Conservation (phyloP, 2,113 vertebrate species). For the Danionella cerebrum region DNA sequence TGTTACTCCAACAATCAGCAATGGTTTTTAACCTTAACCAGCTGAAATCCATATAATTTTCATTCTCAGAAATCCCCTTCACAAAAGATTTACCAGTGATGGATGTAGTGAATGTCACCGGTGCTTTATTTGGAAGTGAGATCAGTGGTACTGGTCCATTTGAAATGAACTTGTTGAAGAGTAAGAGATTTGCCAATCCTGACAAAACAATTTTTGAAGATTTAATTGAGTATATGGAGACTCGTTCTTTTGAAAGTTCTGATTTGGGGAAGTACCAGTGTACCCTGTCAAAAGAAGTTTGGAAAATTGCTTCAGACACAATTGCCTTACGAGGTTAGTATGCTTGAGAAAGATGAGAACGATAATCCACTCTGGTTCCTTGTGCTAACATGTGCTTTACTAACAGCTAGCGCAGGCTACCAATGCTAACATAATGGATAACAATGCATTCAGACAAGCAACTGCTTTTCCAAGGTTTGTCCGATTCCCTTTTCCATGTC, state of each 20-base stretch:
- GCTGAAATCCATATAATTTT: conserved; percentile 33
- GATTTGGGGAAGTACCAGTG: conserved; percentile 87
- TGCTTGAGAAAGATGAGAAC: conserved; percentile 7
- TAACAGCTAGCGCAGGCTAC: conserved; percentile 27
- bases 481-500: background rate
- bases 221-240: conserved; percentile 73
- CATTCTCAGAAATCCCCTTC: conserved; percentile 79
- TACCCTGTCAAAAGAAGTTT: conserved; percentile 80
- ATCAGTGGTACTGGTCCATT: conserved; percentile 80
- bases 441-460: conserved; percentile 14
- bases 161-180: conserved; percentile 85
- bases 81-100: conserved; percentile 70
- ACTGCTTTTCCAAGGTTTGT: conserved; percentile 13
- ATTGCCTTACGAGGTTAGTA: conserved; percentile 85
- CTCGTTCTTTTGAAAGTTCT: conserved; percentile 81
- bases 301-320: conserved; percentile 75
- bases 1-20: background rate
- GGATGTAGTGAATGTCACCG: conserved; percentile 79
- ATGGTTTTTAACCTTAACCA: too few relatives aligned
- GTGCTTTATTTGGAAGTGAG: conserved; percentile 78
- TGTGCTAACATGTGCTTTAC: conserved; percentile 31
- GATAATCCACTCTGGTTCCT: background rate
- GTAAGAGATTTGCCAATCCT: conserved; percentile 76
- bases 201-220: conserved; percentile 84
- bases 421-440: conserved; percentile 16